A percentile compares a stretch with the other conserved stretches of the same genome.
Conservation (phyloP, 2,888 invertebrate genomes). For the Fragum sueziense region DNA sequence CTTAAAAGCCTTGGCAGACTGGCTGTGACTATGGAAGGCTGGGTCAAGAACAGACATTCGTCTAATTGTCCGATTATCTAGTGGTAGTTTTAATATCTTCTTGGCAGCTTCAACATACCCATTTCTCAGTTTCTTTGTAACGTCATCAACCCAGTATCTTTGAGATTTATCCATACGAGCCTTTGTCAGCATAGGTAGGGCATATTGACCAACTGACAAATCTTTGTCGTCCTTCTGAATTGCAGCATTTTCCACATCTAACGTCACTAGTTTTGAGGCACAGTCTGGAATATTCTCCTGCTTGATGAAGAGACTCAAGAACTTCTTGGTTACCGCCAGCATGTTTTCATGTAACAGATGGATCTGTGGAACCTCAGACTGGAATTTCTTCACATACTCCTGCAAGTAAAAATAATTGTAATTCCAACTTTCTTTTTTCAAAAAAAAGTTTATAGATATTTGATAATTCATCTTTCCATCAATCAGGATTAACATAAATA, state of each 20-base stretch:
- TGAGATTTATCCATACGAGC: constrained; percentile 21
- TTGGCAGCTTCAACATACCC: constrained; percentile 26
- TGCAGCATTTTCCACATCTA: constrained; percentile 9
- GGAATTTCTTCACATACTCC: constrained; percentile 23
- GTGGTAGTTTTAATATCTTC: constrained; percentile 23
- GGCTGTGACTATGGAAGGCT: constrained; percentile 11
- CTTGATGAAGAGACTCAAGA: constrained; percentile 1
- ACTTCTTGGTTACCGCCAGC: neutral
- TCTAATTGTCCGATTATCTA: constrained; percentile 19
- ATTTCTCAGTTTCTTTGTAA: constrained; percentile 11
- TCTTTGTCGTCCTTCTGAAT: constrained; percentile 23
- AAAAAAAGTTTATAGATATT: too few relatives aligned
- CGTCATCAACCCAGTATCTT: constrained; percentile 7
- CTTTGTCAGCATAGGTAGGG: neutral
- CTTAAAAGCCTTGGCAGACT: neutral
- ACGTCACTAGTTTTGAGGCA: neutral
- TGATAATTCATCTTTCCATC: too few relatives aligned
- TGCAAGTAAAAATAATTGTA: too few relatives aligned
- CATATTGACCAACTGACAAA: constrained; percentile 26
- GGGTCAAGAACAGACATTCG: constrained; percentile 19
- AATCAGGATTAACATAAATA: too few relatives aligned
- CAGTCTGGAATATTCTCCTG: neutral
- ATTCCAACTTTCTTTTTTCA: too few relatives aligned
- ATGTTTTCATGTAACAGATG: neutral
- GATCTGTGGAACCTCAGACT: constrained; percentile 18